phyloP scores from a whole-genome alignment of 2,113 vertebrate species.

The Brachionichthys hirsutus region DNA sequence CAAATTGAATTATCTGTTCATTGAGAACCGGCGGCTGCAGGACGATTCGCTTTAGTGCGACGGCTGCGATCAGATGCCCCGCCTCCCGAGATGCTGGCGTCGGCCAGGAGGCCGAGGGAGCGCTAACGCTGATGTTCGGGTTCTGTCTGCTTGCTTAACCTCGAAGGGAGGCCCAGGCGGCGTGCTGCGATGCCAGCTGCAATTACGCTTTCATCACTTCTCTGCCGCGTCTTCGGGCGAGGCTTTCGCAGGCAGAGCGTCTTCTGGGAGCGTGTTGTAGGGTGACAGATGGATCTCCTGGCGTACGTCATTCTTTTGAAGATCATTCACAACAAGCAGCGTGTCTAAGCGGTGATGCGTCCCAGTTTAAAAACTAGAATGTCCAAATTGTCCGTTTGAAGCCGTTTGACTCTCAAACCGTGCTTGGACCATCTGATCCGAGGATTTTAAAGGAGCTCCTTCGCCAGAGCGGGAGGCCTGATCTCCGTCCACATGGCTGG shows the following conservation, averaged over 20 bases:
- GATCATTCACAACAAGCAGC: conserved; percentile 7
- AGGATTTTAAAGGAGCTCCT: not conserved
- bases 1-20: conserved; percentile 47
- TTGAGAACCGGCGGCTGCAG: conserved; percentile 17
- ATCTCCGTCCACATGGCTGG: not conserved
- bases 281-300: not conserved
- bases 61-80: conserved; percentile 37
- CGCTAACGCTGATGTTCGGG: not conserved
- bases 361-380: too few species aligned
- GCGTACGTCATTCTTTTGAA: not conserved
- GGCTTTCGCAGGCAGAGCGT: not conserved
- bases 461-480: not conserved
- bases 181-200: conserved; percentile 2
- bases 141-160: conserved; percentile 13
- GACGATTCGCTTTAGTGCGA: conserved; percentile 34
- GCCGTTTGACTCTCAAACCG: too few species aligned
- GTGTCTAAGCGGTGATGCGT: not conserved
- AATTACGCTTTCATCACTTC: conserved; percentile 36
- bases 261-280: not conserved
- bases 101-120: not conserved
- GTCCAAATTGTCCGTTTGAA: too few species aligned
- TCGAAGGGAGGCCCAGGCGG: not conserved
- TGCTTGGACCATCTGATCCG: not conserved
- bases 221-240: conserved; percentile 14
- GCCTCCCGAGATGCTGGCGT: too few species aligned